A percentile compares a stretch with the other conserved stretches of the same genome.
Evolutionary conservation across 2,888 invertebrate species (phyloP).

Genomic region (Auanema sp.): DNA sequence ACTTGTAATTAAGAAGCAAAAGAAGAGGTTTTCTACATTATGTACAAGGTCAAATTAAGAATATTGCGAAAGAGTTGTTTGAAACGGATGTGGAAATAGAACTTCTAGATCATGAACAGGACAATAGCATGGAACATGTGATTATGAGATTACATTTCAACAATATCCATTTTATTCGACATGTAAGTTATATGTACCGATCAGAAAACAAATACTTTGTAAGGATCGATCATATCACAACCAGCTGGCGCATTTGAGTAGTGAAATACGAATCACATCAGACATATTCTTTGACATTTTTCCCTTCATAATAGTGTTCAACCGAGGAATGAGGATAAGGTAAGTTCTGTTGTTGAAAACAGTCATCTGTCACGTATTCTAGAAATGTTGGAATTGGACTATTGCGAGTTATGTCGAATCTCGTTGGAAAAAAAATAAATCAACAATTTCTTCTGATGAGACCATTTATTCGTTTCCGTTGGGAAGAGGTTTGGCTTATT

Average conservation of each 20-base stretch:
- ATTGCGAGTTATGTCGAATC: constrained; percentile 80
- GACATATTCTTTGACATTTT: constrained; percentile 92
- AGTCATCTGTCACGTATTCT: constrained; percentile 66
- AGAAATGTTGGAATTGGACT: constrained; percentile 86
- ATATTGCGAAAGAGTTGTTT: constrained; percentile 74
- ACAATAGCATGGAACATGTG: constrained; percentile 88
- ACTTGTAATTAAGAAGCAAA: constrained; percentile 72
- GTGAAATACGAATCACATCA: constrained; percentile 53
- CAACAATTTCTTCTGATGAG: constrained; percentile 88
- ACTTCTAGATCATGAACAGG: constrained; percentile 80
- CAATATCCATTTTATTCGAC: constrained; percentile 74
- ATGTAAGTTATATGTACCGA: too few relatives aligned
- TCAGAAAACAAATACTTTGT: not conserved
- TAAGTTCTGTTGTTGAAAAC: constrained; percentile 27
- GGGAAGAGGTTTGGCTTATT: constrained; percentile 77
- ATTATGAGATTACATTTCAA: constrained; percentile 91
- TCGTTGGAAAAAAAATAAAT: constrained; percentile 85
- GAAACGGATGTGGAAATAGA: constrained; percentile 91
- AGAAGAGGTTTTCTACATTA: constrained; percentile 91
- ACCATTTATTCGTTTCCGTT: constrained; percentile 89
- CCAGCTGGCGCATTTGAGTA: constrained; percentile 29
- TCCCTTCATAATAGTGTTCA: constrained; percentile 95
- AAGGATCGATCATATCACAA: constrained; percentile 28
- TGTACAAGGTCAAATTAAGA: constrained; percentile 75
- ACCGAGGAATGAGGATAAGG: constrained; percentile 69